Evolutionary conservation across 2,888 invertebrate species (phyloP).

Genomic region (Diarsia mendica): DNA sequence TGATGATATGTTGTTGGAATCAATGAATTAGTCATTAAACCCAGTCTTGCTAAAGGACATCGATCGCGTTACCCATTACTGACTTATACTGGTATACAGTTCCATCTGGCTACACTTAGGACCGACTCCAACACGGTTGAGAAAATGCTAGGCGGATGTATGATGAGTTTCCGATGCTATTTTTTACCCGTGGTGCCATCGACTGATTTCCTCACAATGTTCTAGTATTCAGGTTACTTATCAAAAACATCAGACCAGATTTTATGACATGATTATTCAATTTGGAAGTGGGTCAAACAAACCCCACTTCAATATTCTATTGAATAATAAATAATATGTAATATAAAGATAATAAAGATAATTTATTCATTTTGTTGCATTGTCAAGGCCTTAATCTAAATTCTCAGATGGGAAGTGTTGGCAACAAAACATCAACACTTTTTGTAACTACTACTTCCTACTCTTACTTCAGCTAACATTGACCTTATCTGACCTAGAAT

Average conservation of each 20-base stretch:
- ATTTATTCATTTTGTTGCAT: background rate
- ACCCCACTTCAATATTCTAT: background rate
- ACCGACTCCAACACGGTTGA: background rate
- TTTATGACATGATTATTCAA: background rate
- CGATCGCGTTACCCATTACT: background rate
- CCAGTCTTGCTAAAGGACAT: background rate
- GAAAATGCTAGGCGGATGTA: background rate
- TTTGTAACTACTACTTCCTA: background rate
- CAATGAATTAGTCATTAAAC: background rate
- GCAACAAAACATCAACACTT: constrained; percentile 1
- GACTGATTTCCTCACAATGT: background rate
- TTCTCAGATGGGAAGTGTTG: background rate
- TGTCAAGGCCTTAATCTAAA: background rate
- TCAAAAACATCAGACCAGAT: background rate
- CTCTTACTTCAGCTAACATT: background rate
- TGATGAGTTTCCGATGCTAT: too few species aligned
- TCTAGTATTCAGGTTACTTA: background rate
- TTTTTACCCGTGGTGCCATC: too few species aligned
- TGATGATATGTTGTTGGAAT: background rate
- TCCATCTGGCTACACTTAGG: background rate
- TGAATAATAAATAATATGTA: background rate
- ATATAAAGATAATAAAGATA: too few species aligned
- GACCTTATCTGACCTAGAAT: constrained; percentile 3
- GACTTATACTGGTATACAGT: background rate
- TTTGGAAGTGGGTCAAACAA: background rate